These are phyloP conservation scores for Parnassius orleans DNA, from an alignment of 2,888 invertebrate species.

Conservation along the genomic window DNA sequence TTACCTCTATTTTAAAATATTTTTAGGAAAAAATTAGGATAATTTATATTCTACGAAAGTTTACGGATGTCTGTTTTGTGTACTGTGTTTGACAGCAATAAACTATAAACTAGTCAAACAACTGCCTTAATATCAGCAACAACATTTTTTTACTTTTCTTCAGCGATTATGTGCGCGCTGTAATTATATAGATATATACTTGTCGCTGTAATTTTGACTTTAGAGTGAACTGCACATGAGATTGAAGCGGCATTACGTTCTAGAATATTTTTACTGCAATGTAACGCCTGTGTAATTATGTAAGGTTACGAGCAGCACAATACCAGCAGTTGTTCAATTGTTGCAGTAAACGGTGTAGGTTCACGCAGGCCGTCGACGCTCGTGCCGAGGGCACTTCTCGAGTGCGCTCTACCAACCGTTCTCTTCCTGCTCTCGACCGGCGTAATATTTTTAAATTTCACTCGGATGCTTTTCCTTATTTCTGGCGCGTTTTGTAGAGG, in stretches of 20 bases:
- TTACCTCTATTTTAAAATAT: too few relatives aligned
- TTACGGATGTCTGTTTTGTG: too few relatives aligned
- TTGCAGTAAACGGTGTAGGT: slow-evolving; percentile 59
- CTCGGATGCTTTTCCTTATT: slow-evolving; percentile 52
- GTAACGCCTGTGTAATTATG: slow-evolving; percentile 22
- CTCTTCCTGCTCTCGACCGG: slow-evolving; percentile 53
- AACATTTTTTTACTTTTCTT: too few relatives aligned
- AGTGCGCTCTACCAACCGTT: slow-evolving; percentile 64
- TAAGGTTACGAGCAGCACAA: slow-evolving; percentile 22
- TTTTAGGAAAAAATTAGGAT: too few relatives aligned
- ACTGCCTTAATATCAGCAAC: too few relatives aligned
- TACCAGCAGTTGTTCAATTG: slow-evolving; percentile 40
- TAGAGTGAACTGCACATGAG: too few relatives aligned
- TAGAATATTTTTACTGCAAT: slow-evolving; percentile 31
- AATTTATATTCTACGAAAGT: too few relatives aligned
- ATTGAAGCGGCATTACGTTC: not conserved
- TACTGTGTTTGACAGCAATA: too few relatives aligned
- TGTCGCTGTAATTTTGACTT: too few relatives aligned
- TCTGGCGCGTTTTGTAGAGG: slow-evolving; percentile 31
- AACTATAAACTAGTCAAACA: too few relatives aligned
- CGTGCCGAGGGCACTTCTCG: slow-evolving; percentile 54
- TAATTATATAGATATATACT: too few relatives aligned
- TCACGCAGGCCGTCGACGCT: slow-evolving; percentile 44
- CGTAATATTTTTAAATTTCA: slow-evolving; percentile 56
- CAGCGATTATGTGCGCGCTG: too few relatives aligned